Percentiles rank a stretch among this genome's conserved stretches.
Evolutionary conservation across 1,140 invertebrate genomes (phyloP).

Genomic region (Prorops nasuta): DNA sequence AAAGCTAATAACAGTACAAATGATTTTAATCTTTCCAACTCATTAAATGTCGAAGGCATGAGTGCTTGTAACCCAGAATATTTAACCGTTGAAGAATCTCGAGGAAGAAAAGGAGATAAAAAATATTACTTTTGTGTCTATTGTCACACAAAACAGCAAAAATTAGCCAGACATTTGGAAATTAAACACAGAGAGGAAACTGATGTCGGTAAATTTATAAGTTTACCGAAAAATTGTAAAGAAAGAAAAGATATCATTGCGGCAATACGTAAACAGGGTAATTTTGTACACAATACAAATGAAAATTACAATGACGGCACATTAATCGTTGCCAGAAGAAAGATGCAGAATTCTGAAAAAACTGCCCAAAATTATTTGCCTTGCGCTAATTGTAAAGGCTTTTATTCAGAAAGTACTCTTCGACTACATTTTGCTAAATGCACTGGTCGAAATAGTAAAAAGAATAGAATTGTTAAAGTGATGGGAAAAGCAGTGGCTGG

Average conservation of each 20-base stretch:
- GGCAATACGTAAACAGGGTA: conserved; percentile 9
- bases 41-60: too few relatives aligned
- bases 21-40: too few relatives aligned
- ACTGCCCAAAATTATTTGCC: conserved; percentile 8
- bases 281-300: conserved; percentile 13
- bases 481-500: conserved; percentile 2
- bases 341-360: neutral
- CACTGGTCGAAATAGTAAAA: neutral
- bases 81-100: too few relatives aligned
- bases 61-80: too few relatives aligned
- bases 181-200: conserved; percentile 8
- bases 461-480: conserved; percentile 2
- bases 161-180: conserved; percentile 17
- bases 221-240: conserved; percentile 3
- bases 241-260: conserved; percentile 12
- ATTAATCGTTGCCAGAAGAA: conserved; percentile 14
- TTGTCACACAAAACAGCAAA: too few relatives aligned
- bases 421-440: conserved; percentile 13
- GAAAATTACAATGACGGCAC: conserved; percentile 7
- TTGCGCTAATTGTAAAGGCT: conserved; percentile 16
- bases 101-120: too few relatives aligned
- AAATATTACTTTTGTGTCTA: too few relatives aligned
- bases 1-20: too few relatives aligned
- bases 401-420: conserved; percentile 9
- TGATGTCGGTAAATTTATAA: conserved; percentile 12